Evolutionary conservation across 2,888 invertebrate genomes (phyloP).

Genomic region (Carabus problematicus): DNA sequence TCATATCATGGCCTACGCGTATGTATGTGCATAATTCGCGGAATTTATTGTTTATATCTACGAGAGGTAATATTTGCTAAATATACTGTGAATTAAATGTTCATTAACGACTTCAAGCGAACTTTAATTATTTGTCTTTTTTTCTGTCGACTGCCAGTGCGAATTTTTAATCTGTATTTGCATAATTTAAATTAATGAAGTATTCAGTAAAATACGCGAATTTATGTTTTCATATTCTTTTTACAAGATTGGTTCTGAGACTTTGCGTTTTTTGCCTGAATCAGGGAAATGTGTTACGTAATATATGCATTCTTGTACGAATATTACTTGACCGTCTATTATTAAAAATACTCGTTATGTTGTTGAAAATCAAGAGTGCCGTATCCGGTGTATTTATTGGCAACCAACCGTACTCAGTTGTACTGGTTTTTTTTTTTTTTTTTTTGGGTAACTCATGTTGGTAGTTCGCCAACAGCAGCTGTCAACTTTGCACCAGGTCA

Average conservation of each 20-base stretch:
- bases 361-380: too few relatives aligned
- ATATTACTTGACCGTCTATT: too few relatives aligned
- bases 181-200: conserved; percentile 27
- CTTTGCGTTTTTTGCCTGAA: too few relatives aligned
- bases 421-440: neutral
- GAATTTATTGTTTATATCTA: neutral
- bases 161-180: conserved; percentile 5
- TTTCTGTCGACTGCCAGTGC: neutral
- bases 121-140: neutral
- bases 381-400: too few relatives aligned
- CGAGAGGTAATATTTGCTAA: too few relatives aligned
- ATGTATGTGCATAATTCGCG: neutral
- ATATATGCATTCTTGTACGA: too few relatives aligned
- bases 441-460: neutral
- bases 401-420: too few relatives aligned
- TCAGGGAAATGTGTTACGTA: too few relatives aligned
- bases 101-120: neutral
- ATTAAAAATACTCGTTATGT: too few relatives aligned
- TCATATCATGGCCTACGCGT: neutral
- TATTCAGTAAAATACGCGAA: conserved; percentile 10
- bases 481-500: neutral
- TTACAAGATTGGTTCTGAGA: too few relatives aligned
- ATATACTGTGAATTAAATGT: too few relatives aligned
- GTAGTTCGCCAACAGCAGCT: neutral
- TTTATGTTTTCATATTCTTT: neutral